A percentile compares a stretch with the other conserved stretches of the same genome.
These are phyloP conservation scores for Dipodomys ordii DNA, from an alignment of 2,113 vertebrate species.

Conservation along the genomic window DNA sequence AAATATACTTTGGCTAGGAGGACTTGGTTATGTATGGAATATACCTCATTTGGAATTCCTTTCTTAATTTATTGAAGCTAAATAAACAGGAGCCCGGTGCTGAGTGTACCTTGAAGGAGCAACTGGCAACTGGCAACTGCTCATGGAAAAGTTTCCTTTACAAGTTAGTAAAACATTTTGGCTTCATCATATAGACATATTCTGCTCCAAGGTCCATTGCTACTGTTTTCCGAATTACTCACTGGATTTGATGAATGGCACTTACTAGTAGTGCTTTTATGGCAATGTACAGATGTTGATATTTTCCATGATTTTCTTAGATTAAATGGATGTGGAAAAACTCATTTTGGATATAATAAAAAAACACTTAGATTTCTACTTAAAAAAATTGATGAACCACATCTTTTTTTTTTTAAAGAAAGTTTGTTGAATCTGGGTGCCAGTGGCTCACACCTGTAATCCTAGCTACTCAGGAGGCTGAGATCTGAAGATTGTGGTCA, in stretches of 20 bases:
- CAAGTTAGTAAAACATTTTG: constrained; percentile 73
- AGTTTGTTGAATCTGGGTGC: background rate
- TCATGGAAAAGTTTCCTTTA: constrained; percentile 74
- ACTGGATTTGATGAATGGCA: constrained; percentile 69
- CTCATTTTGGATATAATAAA: constrained; percentile 25
- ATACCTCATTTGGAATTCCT: constrained; percentile 29
- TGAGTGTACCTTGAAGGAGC: constrained; percentile 30
- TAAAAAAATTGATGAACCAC: constrained; percentile 22
- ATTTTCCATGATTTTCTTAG: constrained; percentile 76
- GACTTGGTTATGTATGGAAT: background rate
- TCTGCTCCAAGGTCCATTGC: constrained; percentile 61
- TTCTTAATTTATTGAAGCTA: constrained; percentile 33
- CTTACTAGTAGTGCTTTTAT: constrained; percentile 64
- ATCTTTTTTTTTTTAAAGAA: constrained; percentile 56
- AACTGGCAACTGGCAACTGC: constrained; percentile 48
- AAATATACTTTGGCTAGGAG: background rate
- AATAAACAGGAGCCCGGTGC: constrained; percentile 4
- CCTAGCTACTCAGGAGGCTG: too few relatives aligned
- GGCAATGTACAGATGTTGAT: constrained; percentile 72
- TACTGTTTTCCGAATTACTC: constrained; percentile 81
- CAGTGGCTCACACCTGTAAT: too few relatives aligned
- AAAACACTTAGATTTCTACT: constrained; percentile 51
- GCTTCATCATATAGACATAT: constrained; percentile 49
- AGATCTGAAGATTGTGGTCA: too few relatives aligned
- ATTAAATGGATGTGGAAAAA: constrained; percentile 69